Percentiles rank a stretch among this genome's conserved stretches.
phyloP scores from a whole-genome alignment of 2,113 vertebrate species.

The Anser cygnoides region DNA sequence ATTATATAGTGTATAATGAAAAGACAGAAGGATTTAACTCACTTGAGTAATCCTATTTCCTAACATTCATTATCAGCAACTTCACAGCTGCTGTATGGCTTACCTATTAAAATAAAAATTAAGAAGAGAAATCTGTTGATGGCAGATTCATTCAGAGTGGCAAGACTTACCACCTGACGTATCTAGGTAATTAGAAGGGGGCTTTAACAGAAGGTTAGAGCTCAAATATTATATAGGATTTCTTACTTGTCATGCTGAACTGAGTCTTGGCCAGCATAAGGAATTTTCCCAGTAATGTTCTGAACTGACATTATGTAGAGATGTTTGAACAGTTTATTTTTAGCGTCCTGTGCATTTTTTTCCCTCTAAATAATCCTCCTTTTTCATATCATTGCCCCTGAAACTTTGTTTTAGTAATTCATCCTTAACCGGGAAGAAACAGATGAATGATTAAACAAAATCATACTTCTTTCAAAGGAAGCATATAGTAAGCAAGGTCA shows the following conservation, averaged over 20 bases:
- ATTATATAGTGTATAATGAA: neutral
- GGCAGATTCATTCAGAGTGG: slow-evolving; percentile 45
- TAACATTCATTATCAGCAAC: slow-evolving; percentile 64
- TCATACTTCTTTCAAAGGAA: neutral
- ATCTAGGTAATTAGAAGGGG: slow-evolving; percentile 18
- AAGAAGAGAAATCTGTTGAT: slow-evolving; percentile 50
- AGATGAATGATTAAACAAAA: neutral
- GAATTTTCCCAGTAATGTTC: neutral
- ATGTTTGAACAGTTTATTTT: neutral
- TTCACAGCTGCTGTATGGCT: slow-evolving; percentile 36
- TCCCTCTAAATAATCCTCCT: neutral
- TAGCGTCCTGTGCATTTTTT: neutral
- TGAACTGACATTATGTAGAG: neutral
- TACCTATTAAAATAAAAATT: slow-evolving; percentile 61
- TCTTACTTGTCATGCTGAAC: slow-evolving; percentile 22
- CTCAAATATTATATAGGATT: neutral
- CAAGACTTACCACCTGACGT: slow-evolving; percentile 22
- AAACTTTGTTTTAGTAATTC: neutral
- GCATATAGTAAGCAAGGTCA: neutral
- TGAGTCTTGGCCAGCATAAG: neutral
- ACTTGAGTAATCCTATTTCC: slow-evolving; percentile 59
- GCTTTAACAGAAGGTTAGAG: slow-evolving; percentile 18
- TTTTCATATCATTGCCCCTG: neutral
- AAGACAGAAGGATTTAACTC: slow-evolving; percentile 62
- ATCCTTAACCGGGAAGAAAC: neutral